Base-by-base conservation (phyloP, 2,113 vertebrate species). In the Dipodomys merriami region DNA sequence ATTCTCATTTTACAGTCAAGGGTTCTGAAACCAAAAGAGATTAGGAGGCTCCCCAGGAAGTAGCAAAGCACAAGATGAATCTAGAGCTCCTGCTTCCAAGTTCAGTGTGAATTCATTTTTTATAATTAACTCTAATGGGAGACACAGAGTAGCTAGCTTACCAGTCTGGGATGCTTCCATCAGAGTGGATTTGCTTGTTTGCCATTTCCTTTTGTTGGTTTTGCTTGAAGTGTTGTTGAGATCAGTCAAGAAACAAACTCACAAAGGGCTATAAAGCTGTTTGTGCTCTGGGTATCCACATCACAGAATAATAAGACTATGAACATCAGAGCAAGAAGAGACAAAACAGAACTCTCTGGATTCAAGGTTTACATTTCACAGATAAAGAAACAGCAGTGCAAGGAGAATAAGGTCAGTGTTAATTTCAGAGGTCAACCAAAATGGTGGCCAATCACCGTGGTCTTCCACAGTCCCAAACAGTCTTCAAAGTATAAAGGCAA, bases 1-100 rank as follows among this genome's bases (percentile, higher is more conserved):
- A 39, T 80, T 49, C 23, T 46, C 62, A 83, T 60, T 87, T 92
- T 46, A 87, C 12, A 92, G 8, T 73, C 94, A 88, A 92, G 23
- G 13, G 78, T 67, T 71, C 23, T 22, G 35, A 95, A 91, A 77
- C 12, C 53, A 10, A 22, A 62, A 84, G 71, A 44, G 79, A 35
- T 73, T 88, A 57, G 53, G 53, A 49, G 49, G 49, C 49, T 39
- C 83, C 49, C 19, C 18, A 44, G 39, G 33, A 90, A 91, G 64
- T 30, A 72, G 53, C 44, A 76, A 87, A 77, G 30, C 12, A 78
- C 13, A 35, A 74, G 16, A 18, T 62, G 25, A 69, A 91, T 82
- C 33, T 16, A 57, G 39, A 76, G 78, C 35, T 77, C 27, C 65
- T 71, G 27, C 53, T 72, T 87, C 8, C 69, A 91, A 46, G 6